phyloP scores from a whole-genome alignment of 2,888 invertebrate genomes.

The Lepidocyrtinus sp. region DNA sequence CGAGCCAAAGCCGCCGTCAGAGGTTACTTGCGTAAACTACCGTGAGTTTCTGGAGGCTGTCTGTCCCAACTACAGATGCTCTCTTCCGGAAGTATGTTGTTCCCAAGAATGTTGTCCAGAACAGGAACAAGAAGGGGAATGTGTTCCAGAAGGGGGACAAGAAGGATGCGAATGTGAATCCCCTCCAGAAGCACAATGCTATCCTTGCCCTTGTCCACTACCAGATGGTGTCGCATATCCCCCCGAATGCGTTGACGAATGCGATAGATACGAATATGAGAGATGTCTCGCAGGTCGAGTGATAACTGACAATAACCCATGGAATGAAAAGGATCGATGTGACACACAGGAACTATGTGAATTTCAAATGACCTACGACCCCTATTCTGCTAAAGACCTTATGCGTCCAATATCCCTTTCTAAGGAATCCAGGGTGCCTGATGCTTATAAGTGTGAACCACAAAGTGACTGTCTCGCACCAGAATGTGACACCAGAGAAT shows the following conservation, averaged over 20 bases:
- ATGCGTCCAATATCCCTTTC: constrained; percentile 4
- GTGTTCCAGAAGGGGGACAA: no score
- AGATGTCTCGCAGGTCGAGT: constrained; percentile 35
- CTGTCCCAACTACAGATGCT: constrained; percentile 57
- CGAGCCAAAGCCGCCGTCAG: constrained; percentile 44
- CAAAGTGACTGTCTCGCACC: constrained; percentile 16
- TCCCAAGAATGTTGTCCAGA: constrained; percentile 12
- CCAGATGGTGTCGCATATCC: no score
- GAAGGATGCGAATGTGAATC: no score
- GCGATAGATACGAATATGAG: constrained; percentile 27
- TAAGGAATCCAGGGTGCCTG: constrained; percentile 24
- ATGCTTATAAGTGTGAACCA: constrained; percentile 24
- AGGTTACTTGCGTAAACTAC: constrained; percentile 62
- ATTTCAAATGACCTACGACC: constrained; percentile 20
- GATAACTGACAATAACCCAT: constrained; percentile 34
- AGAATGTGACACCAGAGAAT: constrained; percentile 25
- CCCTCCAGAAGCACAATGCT: no score
- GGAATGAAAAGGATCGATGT: constrained; percentile 45
- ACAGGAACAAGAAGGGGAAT: not conserved
- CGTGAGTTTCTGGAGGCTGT: constrained; percentile 52
- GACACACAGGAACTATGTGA: constrained; percentile 31
- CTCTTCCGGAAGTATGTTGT: constrained; percentile 34
- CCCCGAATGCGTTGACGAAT: constrained; percentile 25
- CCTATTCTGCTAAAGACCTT: constrained; percentile 20
- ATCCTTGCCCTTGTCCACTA: no score